These are phyloP conservation scores for Beris chalybata DNA, from an alignment of 2,888 invertebrate genomes.

Conservation along the genomic window DNA sequence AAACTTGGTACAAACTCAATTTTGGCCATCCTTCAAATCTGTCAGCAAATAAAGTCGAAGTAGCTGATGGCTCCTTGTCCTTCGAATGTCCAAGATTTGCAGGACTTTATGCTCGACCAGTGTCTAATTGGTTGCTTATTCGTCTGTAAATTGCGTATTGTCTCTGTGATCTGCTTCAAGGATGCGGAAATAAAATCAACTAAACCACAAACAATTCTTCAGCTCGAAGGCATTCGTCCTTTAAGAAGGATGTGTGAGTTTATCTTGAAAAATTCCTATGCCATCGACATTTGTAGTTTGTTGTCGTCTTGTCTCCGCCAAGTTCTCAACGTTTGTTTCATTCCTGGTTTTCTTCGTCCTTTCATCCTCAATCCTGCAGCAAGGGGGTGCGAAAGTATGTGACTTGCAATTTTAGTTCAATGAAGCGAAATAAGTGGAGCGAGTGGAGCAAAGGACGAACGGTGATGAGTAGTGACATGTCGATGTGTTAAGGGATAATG, in stretches of 20 bases:
- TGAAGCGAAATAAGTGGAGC: conserved; percentile 42
- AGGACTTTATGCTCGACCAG: conserved; percentile 25
- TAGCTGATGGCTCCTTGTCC: not conserved
- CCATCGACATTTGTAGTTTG: conserved; percentile 13
- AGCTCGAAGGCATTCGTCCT: conserved; percentile 5
- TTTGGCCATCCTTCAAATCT: conserved; percentile 37
- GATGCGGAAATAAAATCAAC: conserved; percentile 7
- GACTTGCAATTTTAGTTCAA: conserved; percentile 45
- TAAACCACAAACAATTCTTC: conserved; percentile 9
- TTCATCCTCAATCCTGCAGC: not conserved
- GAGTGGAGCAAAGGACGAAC: not conserved
- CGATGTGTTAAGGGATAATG: conserved; percentile 42
- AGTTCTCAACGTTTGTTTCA: not conserved
- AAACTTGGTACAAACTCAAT: conserved; percentile 38
- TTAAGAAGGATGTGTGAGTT: conserved; percentile 23
- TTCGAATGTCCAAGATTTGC: not conserved
- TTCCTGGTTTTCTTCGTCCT: conserved; percentile 13
- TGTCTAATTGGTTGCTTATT: conserved; percentile 43
- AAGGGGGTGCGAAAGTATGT: conserved; percentile 44
- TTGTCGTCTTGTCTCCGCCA: too few relatives aligned
- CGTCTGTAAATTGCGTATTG: conserved; percentile 41
- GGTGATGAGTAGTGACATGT: conserved; percentile 44
- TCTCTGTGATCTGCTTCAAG: conserved; percentile 6
- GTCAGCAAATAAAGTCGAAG: conserved; percentile 32
- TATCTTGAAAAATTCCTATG: conserved; percentile 38